These are phyloP conservation scores for Archips xylosteana DNA, from an alignment of 2,888 invertebrate genomes.

Conservation along the genomic window DNA sequence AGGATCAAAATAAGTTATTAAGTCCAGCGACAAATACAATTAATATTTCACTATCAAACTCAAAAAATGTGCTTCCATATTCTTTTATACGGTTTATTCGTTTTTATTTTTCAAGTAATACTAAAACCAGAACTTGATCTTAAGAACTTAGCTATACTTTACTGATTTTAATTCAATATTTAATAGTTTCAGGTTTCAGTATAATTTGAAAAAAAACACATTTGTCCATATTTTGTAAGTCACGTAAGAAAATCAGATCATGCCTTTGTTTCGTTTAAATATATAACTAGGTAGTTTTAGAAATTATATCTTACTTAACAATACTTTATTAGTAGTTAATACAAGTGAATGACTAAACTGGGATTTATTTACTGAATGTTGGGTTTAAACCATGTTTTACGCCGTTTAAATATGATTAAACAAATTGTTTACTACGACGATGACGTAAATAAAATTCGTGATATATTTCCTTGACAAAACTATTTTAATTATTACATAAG, in stretches of 20 bases:
- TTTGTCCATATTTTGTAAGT: constrained; percentile 23
- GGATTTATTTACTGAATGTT: constrained; percentile 42
- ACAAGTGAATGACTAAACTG: constrained; percentile 50
- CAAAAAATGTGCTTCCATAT: too few species aligned
- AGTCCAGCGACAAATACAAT: too few species aligned
- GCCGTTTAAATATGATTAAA: not conserved
- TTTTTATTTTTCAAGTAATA: too few species aligned
- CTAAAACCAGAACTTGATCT: too few species aligned
- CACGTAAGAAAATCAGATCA: constrained; percentile 72
- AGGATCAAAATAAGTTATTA: not conserved
- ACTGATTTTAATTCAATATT: too few species aligned
- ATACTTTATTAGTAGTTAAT: constrained; percentile 43
- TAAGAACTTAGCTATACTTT: too few species aligned
- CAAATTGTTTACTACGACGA: not conserved
- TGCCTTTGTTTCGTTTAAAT: constrained; percentile 54
- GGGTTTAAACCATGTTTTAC: constrained; percentile 11
- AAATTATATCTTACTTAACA: constrained; percentile 45
- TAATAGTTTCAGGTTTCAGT: too few species aligned
- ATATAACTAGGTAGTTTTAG: constrained; percentile 42
- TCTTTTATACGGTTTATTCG: too few species aligned
- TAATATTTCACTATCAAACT: too few species aligned
- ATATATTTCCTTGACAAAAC: not conserved
- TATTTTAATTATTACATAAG: not conserved
- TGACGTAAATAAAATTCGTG: not conserved
- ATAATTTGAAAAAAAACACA: too few species aligned